Percentiles rank a stretch among this genome's conserved stretches.
Evolutionary conservation across 2,113 vertebrate genomes (phyloP).

Genomic region (Coreoperca whiteheadi): DNA sequence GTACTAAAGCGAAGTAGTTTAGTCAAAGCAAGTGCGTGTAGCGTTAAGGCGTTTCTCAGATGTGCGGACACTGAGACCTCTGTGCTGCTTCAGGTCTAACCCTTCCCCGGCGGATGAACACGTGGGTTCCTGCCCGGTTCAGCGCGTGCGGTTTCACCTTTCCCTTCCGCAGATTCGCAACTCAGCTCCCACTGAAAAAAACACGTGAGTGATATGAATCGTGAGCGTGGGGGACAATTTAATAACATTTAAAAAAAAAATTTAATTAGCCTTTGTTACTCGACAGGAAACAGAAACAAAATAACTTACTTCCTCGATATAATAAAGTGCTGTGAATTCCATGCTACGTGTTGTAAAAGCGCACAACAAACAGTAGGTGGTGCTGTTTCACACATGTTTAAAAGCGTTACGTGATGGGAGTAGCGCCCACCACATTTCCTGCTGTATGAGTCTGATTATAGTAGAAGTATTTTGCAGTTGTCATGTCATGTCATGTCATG

Average conservation of each 20-base stretch:
- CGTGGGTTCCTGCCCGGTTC: conserved; percentile 59
- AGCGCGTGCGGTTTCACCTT: neutral
- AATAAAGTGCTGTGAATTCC: neutral
- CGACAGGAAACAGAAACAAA: neutral
- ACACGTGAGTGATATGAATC: too few relatives aligned
- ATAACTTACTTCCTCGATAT: fast-evolving
- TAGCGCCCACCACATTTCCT: neutral
- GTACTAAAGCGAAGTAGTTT: fast-evolving
- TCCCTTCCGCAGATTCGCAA: conserved; percentile 74
- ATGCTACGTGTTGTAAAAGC: neutral
- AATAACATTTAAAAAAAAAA: neutral
- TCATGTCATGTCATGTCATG: too few relatives aligned
- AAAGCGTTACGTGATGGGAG: neutral
- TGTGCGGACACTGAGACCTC: neutral
- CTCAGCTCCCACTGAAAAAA: neutral
- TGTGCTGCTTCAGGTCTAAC: neutral
- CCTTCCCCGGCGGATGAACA: conserved; percentile 35
- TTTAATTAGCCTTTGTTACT: neutral
- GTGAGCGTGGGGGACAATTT: fast-evolving
- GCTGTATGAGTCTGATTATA: neutral
- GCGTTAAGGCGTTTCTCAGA: neutral
- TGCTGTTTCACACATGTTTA: conserved; percentile 20
- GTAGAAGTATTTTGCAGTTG: neutral
- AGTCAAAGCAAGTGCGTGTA: neutral
- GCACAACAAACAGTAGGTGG: conserved; percentile 30